Evolutionary conservation across 1,140 invertebrate genomes (phyloP).

Genomic region (Brachionus calyciflorus): DNA sequence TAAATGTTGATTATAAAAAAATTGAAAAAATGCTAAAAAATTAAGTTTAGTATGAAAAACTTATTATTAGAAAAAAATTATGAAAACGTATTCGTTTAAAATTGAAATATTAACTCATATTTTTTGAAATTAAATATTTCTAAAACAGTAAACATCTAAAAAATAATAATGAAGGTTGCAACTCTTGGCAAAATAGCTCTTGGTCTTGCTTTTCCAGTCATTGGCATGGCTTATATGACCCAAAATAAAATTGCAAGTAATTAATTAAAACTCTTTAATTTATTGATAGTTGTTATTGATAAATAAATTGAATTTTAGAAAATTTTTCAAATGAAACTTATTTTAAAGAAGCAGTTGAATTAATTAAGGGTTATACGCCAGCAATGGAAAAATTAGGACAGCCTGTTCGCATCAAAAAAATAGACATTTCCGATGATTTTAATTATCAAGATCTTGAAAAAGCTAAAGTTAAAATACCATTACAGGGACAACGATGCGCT

Average conservation of each 20-base stretch:
- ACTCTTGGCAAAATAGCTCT: conserved; percentile 38
- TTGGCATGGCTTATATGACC: background rate
- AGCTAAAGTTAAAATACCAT: conserved; percentile 29
- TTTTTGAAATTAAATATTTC: background rate
- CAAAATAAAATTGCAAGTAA: conserved; percentile 16
- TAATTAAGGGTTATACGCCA: conserved; percentile 33
- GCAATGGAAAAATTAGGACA: conserved; percentile 33
- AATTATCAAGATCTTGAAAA: conserved; percentile 34
- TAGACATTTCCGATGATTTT: conserved; percentile 1
- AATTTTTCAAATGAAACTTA: conserved; percentile 9
- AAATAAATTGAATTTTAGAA: background rate
- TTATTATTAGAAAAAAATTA: no score
- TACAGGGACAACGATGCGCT: background rate
- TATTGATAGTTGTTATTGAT: background rate
- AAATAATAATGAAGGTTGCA: background rate
- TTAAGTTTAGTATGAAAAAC: no score
- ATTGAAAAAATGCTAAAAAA: no score
- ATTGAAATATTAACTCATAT: background rate
- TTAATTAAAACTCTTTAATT: background rate
- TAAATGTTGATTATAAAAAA: no score
- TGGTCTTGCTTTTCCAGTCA: background rate
- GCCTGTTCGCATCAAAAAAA: background rate
- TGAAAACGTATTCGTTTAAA: background rate
- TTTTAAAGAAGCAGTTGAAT: background rate
- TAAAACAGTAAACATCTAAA: background rate